Evolutionary conservation across 2,113 vertebrate species (phyloP).

Genomic region (Heterotilapia buettikoferi): DNA sequence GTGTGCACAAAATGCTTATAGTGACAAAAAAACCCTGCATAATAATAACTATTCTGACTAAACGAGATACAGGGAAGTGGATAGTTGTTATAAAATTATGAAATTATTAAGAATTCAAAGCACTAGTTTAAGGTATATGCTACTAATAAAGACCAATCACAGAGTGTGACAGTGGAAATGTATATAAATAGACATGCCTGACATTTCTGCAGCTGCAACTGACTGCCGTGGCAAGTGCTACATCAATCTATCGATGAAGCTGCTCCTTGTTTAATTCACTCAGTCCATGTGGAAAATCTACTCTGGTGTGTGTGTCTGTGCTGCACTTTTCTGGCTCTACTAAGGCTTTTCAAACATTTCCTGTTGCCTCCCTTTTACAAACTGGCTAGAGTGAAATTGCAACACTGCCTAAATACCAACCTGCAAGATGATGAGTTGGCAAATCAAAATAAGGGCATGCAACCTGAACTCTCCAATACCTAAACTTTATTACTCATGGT

Average conservation of each 20-base stretch:
- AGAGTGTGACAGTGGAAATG: background rate
- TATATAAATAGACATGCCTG: constrained; percentile 31
- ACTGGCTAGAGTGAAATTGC: background rate
- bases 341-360: background rate
- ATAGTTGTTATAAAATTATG: background rate
- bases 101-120: background rate
- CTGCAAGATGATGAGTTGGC: background rate
- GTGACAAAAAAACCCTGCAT: background rate
- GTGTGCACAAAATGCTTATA: background rate
- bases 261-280: constrained; percentile 7
- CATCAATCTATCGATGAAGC: background rate
- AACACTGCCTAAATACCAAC: background rate
- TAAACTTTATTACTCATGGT: background rate
- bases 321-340: background rate
- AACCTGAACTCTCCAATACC: background rate
- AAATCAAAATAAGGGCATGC: background rate
- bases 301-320: background rate
- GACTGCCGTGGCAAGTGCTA: background rate
- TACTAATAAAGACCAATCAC: constrained; percentile 2
- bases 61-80: background rate
- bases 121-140: background rate
- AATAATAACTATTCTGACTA: background rate
- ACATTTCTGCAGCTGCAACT: constrained; percentile 35
- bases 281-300: background rate
- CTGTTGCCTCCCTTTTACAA: background rate